phyloP scores from a whole-genome alignment of 2,888 invertebrate genomes.

The Sipunculus nudus region DNA sequence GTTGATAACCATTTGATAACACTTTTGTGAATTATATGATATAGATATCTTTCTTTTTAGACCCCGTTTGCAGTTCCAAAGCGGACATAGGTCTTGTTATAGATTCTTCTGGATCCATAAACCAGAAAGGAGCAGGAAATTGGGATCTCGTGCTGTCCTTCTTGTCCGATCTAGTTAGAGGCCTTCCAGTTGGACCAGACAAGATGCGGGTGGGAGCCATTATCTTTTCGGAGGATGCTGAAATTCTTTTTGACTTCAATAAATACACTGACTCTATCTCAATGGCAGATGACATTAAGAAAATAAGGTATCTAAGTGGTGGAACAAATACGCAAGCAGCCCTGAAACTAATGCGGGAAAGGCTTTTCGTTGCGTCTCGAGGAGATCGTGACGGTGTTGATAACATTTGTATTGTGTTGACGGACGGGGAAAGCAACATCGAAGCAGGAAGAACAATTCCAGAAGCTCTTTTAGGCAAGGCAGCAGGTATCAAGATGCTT shows the following conservation, averaged over 20 bases:
- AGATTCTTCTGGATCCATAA: constrained; percentile 9
- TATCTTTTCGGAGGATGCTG: constrained; percentile 34
- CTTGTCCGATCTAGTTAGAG: constrained; percentile 36
- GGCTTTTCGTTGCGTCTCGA: constrained; percentile 29
- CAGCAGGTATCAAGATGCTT: too few species aligned
- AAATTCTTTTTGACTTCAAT: constrained; percentile 40
- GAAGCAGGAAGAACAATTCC: background rate
- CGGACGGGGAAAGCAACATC: too few species aligned
- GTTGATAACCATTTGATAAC: too few species aligned
- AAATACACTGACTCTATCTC: constrained; percentile 27
- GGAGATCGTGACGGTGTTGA: constrained; percentile 34
- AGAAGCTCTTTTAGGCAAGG: background rate
- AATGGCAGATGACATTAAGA: constrained; percentile 36
- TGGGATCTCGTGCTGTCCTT: constrained; percentile 41
- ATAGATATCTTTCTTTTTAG: too few species aligned
- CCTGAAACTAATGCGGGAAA: constrained; percentile 31
- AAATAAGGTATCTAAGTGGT: constrained; percentile 35
- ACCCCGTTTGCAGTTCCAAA: too few species aligned
- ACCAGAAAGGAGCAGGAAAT: constrained; percentile 36
- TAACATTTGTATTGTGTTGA: constrained; percentile 48
- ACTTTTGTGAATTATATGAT: too few species aligned
- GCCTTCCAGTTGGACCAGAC: constrained; percentile 35
- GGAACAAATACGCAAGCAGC: constrained; percentile 44
- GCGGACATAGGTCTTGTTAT: too few species aligned
- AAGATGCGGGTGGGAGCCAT: constrained; percentile 42